phyloP scores from a whole-genome alignment of 2,797 vertebrate genomes.

The Leucoraja ocellata region DNA sequence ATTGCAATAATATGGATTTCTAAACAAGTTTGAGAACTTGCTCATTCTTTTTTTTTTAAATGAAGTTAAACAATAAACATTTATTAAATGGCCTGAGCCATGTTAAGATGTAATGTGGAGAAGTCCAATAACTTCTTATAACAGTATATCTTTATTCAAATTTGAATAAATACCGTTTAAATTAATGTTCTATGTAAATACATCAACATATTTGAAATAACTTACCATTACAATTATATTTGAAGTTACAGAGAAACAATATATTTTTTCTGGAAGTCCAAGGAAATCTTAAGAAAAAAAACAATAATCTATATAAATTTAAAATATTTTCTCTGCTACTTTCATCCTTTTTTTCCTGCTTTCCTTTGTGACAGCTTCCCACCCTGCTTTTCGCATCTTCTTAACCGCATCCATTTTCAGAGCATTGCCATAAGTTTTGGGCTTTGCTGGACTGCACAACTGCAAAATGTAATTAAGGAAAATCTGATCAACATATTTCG shows the following conservation, averaged over 20 bases:
- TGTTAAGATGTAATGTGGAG: not conserved
- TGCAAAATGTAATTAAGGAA: constrained; percentile 41
- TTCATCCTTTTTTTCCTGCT: constrained; percentile 77
- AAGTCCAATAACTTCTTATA: not conserved
- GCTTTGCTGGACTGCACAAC: constrained; percentile 51
- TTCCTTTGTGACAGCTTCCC: constrained; percentile 69
- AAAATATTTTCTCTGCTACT: constrained; percentile 71
- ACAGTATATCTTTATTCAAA: not conserved
- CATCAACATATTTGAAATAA: not conserved
- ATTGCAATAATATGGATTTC: not conserved
- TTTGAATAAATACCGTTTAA: constrained; percentile 1
- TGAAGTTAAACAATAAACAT: not conserved
- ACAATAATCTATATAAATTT: constrained; percentile 6
- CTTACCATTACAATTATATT: not conserved
- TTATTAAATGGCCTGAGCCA: not conserved
- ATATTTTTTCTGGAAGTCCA: not conserved
- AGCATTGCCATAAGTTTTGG: constrained; percentile 62
- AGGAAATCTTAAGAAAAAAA: not conserved
- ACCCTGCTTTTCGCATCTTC: constrained; percentile 75
- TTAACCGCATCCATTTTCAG: constrained; percentile 69
- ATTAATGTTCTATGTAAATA: not conserved
- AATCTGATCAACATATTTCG: not conserved
- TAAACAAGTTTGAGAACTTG: not conserved
- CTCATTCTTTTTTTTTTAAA: not conserved
- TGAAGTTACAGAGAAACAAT: not conserved